Conservation (phyloP, 2,113 vertebrate species). For the Cathartes aura region DNA sequence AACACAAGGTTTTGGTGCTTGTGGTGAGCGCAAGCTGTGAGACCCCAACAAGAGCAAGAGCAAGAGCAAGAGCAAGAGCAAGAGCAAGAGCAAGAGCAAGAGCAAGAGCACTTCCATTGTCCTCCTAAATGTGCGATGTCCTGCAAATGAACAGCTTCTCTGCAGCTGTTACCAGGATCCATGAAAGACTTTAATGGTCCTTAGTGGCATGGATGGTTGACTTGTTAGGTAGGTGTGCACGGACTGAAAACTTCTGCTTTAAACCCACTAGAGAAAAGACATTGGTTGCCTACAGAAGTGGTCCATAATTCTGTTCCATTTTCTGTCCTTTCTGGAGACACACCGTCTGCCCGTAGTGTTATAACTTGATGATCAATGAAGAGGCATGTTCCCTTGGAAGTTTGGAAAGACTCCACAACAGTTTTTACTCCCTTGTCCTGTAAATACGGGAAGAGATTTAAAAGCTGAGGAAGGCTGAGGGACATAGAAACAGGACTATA, state of each 20-base stretch:
- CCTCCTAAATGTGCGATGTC: neutral
- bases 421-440: neutral
- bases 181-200: neutral
- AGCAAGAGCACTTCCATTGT: neutral
- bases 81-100: neutral
- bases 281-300: neutral
- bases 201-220: neutral
- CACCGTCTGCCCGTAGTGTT: neutral
- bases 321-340: neutral
- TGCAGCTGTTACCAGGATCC: neutral
- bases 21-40: neutral
- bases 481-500: neutral
- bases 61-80: neutral
- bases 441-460: neutral
- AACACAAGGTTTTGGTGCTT: neutral
- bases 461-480: neutral
- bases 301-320: neutral
- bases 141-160: neutral
- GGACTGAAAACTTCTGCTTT: neutral
- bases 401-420: neutral
- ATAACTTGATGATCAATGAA: neutral
- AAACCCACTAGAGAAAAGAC: neutral
- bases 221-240: neutral
- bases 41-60: neutral
- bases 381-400: neutral